Evolutionary conservation across 1,140 invertebrate species (phyloP), one percentile per base, ranked within the genome.

Genomic region (Agrypnia vestita): DNA sequence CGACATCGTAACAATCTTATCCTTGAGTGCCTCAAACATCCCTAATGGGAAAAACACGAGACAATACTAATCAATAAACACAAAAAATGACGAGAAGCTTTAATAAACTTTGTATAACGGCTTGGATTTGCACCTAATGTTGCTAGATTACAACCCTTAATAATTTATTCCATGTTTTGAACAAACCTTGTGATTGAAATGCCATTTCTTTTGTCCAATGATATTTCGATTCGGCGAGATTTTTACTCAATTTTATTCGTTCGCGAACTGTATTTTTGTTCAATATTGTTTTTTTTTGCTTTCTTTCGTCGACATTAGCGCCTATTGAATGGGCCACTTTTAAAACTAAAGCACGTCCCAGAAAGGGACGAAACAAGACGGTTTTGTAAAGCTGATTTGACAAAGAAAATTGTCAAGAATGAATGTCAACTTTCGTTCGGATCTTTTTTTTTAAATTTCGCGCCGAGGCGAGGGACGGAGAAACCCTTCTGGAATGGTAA

Each of bases 401-500:
- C 79, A 76, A 80, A 76, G 73, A 80, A 80, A 76, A 80, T 80
- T 76, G 79, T 80, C 59, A 76, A 64, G 72, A 67, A 80, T 80
- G 64, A 80, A 76, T 80, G 79, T 80, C 73, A 69, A 80, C 61
- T 80, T 76, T 67, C 46, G 51, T 62, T 46, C 13, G 55, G 78
- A 61, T 25, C 35, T 74, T 53, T 69, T 35, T 35, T n/a, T 76
- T 76, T 4, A 64, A 76, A 47, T 76, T 80, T 71, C 12, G 46
- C 51, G 21, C 44, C 67, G 25, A 35, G 25, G 25, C 25, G 25
- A 35, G 25, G 25, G 25, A 3, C 6, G 4, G 49, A 43, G 61
- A 51, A 55, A 67, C 25, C 78, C 35, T n/a, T 56, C 21, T 25
- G 46, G 78, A 79, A 79, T 79, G 69, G 69, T 35, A 73, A 73